Evolutionary conservation across 2,888 invertebrate genomes (phyloP).

Genomic region (Ernsta delagoae): DNA sequence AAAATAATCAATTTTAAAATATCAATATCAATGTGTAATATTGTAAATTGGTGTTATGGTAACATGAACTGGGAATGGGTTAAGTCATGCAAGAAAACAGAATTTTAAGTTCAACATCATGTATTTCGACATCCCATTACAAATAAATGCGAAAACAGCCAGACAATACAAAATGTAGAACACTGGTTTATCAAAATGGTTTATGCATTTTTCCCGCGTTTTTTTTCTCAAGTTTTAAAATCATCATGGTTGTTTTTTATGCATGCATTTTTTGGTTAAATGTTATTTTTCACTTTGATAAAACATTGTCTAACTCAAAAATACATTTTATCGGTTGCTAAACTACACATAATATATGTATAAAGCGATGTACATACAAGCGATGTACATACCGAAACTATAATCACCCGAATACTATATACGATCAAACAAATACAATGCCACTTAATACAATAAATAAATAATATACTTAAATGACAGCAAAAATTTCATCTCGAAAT

Average conservation of each 20-base stretch:
- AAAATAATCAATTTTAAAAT: neutral
- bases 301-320: conserved; percentile 52
- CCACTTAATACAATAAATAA: conserved; percentile 17
- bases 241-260: neutral
- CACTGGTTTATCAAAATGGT: conserved; percentile 22
- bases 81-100: conserved; percentile 82
- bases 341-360: conserved; percentile 56
- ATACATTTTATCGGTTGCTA: conserved; percentile 43
- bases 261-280: neutral
- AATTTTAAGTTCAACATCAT: conserved; percentile 67
- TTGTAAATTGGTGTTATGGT: conserved; percentile 60
- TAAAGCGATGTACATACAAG: conserved; percentile 50
- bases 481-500: conserved; percentile 25
- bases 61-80: conserved; percentile 61
- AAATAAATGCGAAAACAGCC: conserved; percentile 72
- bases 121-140: conserved; percentile 79
- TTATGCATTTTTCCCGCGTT: neutral
- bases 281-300: conserved; percentile 40
- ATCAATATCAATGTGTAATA: too few relatives aligned
- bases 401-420: conserved; percentile 19
- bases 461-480: conserved; percentile 7
- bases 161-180: conserved; percentile 51
- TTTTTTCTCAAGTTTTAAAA: too few relatives aligned
- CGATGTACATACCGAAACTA: conserved; percentile 48
- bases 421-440: conserved; percentile 24